These are phyloP conservation scores for Thalassophryne amazonica DNA, from an alignment of 2,797 vertebrate genomes.

Conservation along the genomic window DNA sequence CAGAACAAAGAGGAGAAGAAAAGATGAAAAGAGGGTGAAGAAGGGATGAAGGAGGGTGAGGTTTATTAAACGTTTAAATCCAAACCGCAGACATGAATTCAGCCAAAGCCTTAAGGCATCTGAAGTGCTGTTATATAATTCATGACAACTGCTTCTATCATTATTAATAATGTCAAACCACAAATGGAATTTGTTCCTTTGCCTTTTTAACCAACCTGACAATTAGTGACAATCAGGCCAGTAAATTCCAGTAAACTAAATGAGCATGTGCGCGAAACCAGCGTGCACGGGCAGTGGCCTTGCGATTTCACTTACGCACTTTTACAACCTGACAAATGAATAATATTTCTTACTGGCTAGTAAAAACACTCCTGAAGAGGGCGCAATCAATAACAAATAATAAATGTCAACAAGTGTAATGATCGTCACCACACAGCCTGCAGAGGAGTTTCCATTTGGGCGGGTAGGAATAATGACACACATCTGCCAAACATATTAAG, in stretches of 20 bases:
- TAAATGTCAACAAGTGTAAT: constrained; percentile 45
- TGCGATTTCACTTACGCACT: constrained; percentile 16
- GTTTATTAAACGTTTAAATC: constrained; percentile 16
- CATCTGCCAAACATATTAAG: background rate
- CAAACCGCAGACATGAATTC: constrained; percentile 20
- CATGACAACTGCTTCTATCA: constrained; percentile 49
- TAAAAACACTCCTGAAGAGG: constrained; percentile 32
- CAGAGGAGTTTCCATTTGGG: constrained; percentile 9
- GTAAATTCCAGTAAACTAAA: constrained; percentile 43
- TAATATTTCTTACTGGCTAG: constrained; percentile 32
- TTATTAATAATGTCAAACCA: constrained; percentile 44
- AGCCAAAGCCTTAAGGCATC: constrained; percentile 48
- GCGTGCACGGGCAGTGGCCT: constrained; percentile 3
- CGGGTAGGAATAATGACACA: background rate
- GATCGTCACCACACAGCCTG: constrained; percentile 28
- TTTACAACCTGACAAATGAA: constrained; percentile 50
- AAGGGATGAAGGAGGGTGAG: background rate
- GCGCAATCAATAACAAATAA: constrained; percentile 37
- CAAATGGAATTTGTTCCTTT: constrained; percentile 36
- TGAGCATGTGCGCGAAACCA: background rate
- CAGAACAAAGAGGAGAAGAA: background rate
- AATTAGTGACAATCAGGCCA: constrained; percentile 33
- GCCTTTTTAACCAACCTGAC: constrained; percentile 28
- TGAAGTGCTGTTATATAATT: constrained; percentile 41
- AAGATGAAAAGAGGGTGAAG: background rate